Percentiles rank a stretch among this genome's conserved stretches.
phyloP scores from a whole-genome alignment of 1,140 invertebrate species.

The Thrips palmi region DNA sequence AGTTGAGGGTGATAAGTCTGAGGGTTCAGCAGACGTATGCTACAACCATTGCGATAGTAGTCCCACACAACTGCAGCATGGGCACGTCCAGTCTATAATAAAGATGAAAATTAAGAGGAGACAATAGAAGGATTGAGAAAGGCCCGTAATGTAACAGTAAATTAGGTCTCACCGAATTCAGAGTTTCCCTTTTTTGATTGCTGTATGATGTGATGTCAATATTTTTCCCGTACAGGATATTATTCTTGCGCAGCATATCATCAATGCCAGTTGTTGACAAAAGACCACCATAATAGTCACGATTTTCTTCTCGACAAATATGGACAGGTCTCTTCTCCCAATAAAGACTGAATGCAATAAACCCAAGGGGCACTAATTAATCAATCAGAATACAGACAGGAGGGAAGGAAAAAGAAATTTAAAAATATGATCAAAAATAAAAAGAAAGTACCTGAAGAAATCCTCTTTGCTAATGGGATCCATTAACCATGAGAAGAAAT shows the following conservation, averaged over 20 bases:
- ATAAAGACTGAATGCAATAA: conserved; percentile 25
- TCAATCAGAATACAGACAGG: too few relatives aligned
- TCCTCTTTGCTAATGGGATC: too few relatives aligned
- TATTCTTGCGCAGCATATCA: conserved; percentile 49
- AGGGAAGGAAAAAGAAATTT: too few relatives aligned
- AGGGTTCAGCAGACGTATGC: conserved; percentile 82
- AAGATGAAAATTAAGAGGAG: conserved; percentile 9
- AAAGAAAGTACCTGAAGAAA: too few relatives aligned
- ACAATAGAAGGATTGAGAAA: conserved; percentile 2
- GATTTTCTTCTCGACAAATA: conserved; percentile 41
- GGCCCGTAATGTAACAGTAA: conserved; percentile 16
- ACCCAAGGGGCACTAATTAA: too few relatives aligned
- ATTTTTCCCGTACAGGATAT: conserved; percentile 67
- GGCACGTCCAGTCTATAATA: conserved; percentile 22
- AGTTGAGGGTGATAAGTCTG: conserved; percentile 56
- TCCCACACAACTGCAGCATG: conserved; percentile 75
- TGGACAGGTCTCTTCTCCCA: conserved; percentile 72
- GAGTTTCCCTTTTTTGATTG: conserved; percentile 61
- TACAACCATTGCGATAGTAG: conserved; percentile 77
- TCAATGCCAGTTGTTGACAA: conserved; percentile 62
- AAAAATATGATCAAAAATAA: too few relatives aligned
- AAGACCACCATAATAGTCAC: conserved; percentile 49
- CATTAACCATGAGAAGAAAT: too few relatives aligned
- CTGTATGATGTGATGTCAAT: conserved; percentile 77
- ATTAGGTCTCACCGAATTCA: conserved; percentile 44